phyloP scores from a whole-genome alignment of 2,888 invertebrate genomes.

The Odontothrips loti region DNA sequence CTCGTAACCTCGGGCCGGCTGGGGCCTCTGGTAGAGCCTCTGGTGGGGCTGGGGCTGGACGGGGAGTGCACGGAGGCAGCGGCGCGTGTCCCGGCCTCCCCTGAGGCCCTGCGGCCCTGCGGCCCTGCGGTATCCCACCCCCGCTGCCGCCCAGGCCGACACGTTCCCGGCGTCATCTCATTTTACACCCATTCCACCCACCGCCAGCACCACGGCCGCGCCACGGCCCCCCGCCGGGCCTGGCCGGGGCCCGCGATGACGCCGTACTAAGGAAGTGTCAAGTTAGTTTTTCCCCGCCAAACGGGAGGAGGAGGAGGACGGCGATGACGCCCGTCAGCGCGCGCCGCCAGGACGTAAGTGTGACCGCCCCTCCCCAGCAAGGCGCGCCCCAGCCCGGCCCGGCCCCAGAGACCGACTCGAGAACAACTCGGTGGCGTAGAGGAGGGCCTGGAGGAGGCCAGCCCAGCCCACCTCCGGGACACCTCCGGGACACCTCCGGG shows the following conservation, averaged over 20 bases:
- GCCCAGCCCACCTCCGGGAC: background rate
- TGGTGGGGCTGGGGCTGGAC: background rate
- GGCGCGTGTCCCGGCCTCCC: too few species aligned
- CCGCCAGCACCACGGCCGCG: background rate
- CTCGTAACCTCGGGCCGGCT: background rate
- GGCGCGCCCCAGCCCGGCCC: background rate
- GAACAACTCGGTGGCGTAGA: background rate
- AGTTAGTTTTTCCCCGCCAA: too few species aligned
- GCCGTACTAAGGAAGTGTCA: too few species aligned
- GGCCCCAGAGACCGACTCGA: background rate
- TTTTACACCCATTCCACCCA: too few species aligned
- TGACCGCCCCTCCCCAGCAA: background rate
- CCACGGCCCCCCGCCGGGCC: background rate
- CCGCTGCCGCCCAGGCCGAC: too few species aligned
- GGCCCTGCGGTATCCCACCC: too few species aligned
- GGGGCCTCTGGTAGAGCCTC: too few species aligned
- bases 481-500: background rate
- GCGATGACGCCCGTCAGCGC: too few species aligned
- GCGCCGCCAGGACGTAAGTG: background rate
- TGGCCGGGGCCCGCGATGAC: background rate
- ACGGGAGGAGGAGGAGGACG: too few species aligned
- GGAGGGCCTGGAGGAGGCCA: background rate
- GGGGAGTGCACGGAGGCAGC: too few species aligned
- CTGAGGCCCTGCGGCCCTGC: too few species aligned
- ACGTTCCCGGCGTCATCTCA: too few species aligned